Evolutionary conservation across 2,888 invertebrate species (phyloP).

Genomic region (Drosophila paracracens): DNA sequence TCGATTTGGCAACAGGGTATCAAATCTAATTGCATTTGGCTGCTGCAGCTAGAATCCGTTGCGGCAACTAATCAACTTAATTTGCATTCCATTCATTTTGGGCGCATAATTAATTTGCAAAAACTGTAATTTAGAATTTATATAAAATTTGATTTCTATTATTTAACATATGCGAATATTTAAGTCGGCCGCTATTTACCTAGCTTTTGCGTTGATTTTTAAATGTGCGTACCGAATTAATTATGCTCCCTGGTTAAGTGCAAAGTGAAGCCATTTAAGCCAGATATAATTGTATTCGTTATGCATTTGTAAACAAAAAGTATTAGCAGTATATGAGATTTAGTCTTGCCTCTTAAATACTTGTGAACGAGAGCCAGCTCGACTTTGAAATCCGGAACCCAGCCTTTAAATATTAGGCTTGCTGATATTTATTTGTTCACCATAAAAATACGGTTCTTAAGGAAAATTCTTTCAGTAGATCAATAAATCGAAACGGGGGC

Average conservation of each 20-base stretch:
- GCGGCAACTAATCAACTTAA: conserved; percentile 39
- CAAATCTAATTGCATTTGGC: conserved; percentile 11
- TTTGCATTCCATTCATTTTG: conserved; percentile 18
- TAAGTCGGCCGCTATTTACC: neutral
- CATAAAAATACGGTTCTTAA: neutral
- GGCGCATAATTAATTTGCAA: conserved; percentile 63
- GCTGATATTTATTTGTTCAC: neutral
- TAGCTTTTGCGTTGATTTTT: conserved; percentile 26
- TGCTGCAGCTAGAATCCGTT: conserved; percentile 21
- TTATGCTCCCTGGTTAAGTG: conserved; percentile 42
- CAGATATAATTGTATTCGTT: conserved; percentile 59
- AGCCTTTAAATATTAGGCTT: no score
- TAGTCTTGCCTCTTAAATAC: no score
- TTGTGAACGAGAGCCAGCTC: no score
- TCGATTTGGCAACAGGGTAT: neutral
- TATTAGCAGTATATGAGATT: neutral
- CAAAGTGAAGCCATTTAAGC: conserved; percentile 37
- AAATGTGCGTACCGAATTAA: conserved; percentile 45
- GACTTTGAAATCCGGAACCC: no score
- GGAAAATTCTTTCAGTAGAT: neutral
- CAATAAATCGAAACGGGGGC: neutral
- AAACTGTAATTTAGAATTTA: conserved; percentile 38
- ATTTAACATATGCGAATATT: conserved; percentile 11
- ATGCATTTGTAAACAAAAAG: conserved; percentile 17
- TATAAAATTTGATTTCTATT: conserved; percentile 45